Percentiles rank a stretch among this genome's conserved stretches.
These are phyloP conservation scores for Atta texana DNA, from an alignment of 1,140 invertebrate genomes.

Conservation along the genomic window DNA sequence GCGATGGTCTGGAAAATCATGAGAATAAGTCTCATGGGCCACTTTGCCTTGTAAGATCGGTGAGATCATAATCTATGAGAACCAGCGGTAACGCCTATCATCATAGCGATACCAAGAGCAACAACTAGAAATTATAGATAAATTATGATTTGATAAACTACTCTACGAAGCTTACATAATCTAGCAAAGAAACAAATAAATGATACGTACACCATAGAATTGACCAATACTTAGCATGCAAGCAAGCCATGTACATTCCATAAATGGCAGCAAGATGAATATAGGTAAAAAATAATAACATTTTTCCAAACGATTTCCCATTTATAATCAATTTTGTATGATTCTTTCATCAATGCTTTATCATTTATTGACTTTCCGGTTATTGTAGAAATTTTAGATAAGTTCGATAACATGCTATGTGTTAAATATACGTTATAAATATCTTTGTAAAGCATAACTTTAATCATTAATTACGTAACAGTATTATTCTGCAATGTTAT, in stretches of 20 bases:
- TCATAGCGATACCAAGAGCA: too few relatives aligned
- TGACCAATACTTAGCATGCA: background rate
- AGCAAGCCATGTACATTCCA: conserved; percentile 51
- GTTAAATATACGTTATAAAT: background rate
- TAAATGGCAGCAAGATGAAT: conserved; percentile 76
- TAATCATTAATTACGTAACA: too few relatives aligned
- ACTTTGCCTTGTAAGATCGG: too few relatives aligned
- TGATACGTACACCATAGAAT: conserved; percentile 27
- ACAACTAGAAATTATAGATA: too few relatives aligned
- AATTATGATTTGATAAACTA: background rate
- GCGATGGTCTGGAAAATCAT: too few relatives aligned
- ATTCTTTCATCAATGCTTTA: background rate
- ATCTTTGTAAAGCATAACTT: too few relatives aligned
- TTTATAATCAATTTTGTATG: background rate
- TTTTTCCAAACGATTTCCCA: conserved; percentile 66
- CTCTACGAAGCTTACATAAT: background rate
- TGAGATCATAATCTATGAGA: too few relatives aligned
- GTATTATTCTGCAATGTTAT: too few relatives aligned
- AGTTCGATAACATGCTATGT: background rate
- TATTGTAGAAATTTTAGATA: background rate
- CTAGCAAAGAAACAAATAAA: background rate
- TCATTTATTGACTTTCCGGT: background rate
- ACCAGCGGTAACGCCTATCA: too few relatives aligned
- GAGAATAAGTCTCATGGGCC: too few relatives aligned
- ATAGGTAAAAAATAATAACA: conserved; percentile 81